These are phyloP conservation scores for Hippopotamyrus pictus DNA, from an alignment of 2,797 vertebrate species.

Conservation along the genomic window DNA sequence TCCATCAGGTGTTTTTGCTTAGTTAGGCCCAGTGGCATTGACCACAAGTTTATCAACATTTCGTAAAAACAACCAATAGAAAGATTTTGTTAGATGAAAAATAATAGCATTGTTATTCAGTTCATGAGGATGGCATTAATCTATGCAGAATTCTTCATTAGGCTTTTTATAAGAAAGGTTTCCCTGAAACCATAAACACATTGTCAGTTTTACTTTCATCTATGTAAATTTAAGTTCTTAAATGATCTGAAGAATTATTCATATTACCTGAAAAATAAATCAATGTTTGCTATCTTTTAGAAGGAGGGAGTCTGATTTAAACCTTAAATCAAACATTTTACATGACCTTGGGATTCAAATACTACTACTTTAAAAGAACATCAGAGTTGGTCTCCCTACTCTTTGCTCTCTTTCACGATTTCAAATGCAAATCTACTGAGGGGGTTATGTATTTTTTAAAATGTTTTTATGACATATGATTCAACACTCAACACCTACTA, in stretches of 20 bases:
- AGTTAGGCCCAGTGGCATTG: background rate
- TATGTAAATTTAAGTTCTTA: background rate
- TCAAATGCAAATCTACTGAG: background rate
- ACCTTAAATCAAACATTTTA: background rate
- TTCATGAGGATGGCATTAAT: background rate
- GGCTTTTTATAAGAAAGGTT: background rate
- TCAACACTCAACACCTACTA: background rate
- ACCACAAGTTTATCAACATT: background rate
- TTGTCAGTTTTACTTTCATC: background rate
- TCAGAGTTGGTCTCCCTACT: background rate
- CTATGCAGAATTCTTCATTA: background rate
- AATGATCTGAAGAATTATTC: background rate
- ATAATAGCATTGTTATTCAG: background rate
- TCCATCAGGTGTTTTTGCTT: background rate
- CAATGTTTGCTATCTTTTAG: constrained; percentile 24
- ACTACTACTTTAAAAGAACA: constrained; percentile 17
- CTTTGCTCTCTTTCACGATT: background rate
- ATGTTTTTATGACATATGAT: constrained; percentile 5
- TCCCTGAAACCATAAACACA: background rate
- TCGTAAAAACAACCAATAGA: background rate
- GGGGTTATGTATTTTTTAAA: background rate
- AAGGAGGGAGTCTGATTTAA: background rate
- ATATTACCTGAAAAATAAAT: constrained; percentile 15
- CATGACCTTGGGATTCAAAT: background rate
- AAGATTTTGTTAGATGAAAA: background rate